Evolutionary conservation across 2,113 vertebrate genomes (phyloP), one percentile per base, ranked within the genome.

Genomic region (Scortum barcoo): DNA sequence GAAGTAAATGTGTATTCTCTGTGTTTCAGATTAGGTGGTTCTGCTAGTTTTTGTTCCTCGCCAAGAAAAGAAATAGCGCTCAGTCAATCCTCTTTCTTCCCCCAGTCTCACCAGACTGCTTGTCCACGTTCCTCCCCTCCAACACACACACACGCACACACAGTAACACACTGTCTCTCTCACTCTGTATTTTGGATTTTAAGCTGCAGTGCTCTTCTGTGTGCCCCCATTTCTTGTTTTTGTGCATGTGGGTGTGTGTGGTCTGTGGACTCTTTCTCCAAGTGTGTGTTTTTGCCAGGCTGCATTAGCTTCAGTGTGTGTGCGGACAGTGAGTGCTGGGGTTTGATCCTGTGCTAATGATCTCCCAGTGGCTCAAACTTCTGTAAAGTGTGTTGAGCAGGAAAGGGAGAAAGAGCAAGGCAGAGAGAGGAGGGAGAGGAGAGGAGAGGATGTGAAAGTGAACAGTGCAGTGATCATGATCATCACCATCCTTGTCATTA

Each of bases 261-360:
- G 69, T 77, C 65, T 71, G 70, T 78, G 61, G 66, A 28, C 19
- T 61, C 42, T 77, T 65, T 74, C 17, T 86, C 48, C 36, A 2
- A 60, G 63, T 85, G 56, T 69, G 19, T 67, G 20, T 70, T 42
- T 73, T 60, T 46, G 66, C 50, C 26, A 26, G 78, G 3, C 3
- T 44, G 28, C 71, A 60, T 40, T 56, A 63, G 69, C 12, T 5
- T 53, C 22, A 53, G 65, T 80, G 46, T 72, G 85, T 81, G 80
- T 76, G 76, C 67, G 88, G 76, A 87, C 84, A 87, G 83, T 81
- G 81, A 82, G 80, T 80, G 85, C 76, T 38, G 84, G 74, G 82
- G 91, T 92, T 92, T 93, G 88, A 93, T 94, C 88, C 87, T 86
- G 84, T 90, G 85, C 91, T 93, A 94, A 94, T 93, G 91, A 94